These are phyloP conservation scores for Rhabdomys pumilio DNA, from an alignment of 2,797 vertebrate species.

Conservation along the genomic window DNA sequence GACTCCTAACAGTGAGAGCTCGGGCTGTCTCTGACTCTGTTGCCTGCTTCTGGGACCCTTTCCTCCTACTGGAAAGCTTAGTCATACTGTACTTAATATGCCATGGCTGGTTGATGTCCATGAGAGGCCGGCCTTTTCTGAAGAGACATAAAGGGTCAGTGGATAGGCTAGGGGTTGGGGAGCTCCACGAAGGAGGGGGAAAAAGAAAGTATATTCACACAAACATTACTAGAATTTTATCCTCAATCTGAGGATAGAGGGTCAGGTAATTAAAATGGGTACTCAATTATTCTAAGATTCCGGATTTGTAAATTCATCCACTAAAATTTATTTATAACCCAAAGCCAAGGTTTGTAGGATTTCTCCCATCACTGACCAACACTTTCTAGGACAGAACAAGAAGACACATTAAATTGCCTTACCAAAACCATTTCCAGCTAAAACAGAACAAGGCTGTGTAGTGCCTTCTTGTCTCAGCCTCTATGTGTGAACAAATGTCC, in stretches of 20 bases:
- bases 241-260: neutral
- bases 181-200: neutral
- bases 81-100: neutral
- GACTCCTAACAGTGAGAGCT: neutral
- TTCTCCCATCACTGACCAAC: neutral
- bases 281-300: conserved; percentile 43
- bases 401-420: neutral
- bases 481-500: conserved; percentile 11
- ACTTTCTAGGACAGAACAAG: neutral
- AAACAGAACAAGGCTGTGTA: neutral
- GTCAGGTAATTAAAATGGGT: conserved; percentile 55
- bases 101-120: neutral
- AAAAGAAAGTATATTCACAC: conserved; percentile 32
- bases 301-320: neutral
- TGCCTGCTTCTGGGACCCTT: neutral
- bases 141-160: neutral
- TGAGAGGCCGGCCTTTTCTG: neutral
- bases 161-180: neutral
- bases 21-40: neutral
- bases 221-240: neutral
- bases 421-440: neutral
- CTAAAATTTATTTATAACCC: conserved; percentile 53
- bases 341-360: conserved; percentile 4
- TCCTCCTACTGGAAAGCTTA: neutral
- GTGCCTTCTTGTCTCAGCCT: neutral